Percentiles rank a stretch among this genome's conserved stretches.
Conservation (phyloP, 2,113 vertebrate genomes). For the Petrocephalus zakoni region DNA sequence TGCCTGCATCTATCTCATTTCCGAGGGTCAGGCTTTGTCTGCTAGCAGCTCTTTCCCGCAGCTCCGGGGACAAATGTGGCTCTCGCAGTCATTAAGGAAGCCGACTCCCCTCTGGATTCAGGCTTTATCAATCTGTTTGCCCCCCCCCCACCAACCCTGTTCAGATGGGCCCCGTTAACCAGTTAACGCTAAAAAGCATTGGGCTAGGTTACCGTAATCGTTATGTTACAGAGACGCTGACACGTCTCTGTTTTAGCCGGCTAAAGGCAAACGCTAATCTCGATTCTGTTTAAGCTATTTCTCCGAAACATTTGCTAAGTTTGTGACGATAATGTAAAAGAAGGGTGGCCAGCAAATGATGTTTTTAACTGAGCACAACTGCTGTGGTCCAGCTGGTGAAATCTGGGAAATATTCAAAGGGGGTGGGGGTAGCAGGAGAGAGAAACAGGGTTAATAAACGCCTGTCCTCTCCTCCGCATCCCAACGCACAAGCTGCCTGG, state of each 20-base stretch:
- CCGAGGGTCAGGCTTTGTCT: slow-evolving; percentile 62
- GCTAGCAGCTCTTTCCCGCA: slow-evolving; percentile 40
- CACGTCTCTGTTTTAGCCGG: neutral
- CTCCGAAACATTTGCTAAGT: neutral
- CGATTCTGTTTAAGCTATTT: neutral
- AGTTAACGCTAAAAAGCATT: neutral
- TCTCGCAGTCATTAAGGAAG: slow-evolving; percentile 31
- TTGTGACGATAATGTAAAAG: neutral
- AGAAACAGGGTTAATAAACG: slow-evolving; percentile 32
- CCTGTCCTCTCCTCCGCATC: slow-evolving; percentile 22
- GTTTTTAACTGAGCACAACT: neutral
- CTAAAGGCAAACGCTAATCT: neutral
- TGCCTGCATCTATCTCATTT: slow-evolving; percentile 61
- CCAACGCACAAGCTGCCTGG: slow-evolving; percentile 15
- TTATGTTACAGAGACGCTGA: neutral
- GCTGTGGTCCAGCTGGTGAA: neutral
- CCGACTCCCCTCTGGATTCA: slow-evolving; percentile 17
- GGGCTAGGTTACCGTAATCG: neutral
- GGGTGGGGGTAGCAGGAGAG: neutral
- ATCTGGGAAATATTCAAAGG: neutral
- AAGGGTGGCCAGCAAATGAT: neutral
- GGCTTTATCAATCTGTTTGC: slow-evolving; percentile 8
- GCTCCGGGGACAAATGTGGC: slow-evolving; percentile 63
- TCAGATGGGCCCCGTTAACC: neutral
- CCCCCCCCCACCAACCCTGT: neutral